Evolutionary conservation across 2,797 vertebrate genomes (phyloP).

Genomic region (Hozukius guyotensis): DNA sequence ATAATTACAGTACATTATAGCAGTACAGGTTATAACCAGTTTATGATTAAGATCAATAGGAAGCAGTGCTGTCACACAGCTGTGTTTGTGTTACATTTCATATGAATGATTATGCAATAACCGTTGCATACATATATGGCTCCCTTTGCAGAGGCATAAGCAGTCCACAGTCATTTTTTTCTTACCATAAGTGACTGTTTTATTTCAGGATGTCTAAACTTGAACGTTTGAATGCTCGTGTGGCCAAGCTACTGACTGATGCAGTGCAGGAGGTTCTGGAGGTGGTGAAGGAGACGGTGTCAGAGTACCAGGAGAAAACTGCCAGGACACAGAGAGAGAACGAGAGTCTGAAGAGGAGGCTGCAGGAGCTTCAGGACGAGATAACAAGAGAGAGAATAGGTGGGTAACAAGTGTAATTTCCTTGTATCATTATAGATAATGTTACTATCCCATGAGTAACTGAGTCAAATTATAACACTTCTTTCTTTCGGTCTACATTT

Average conservation of each 20-base stretch:
- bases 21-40: background rate
- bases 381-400: conserved; percentile 58
- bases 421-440: background rate
- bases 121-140: background rate
- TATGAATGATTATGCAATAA: background rate
- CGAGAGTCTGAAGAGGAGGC: conserved; percentile 70
- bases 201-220: conserved; percentile 79
- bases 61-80: background rate
- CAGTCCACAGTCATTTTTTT: background rate
- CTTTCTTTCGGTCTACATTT: background rate
- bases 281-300: conserved; percentile 79
- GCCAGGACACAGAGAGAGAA: conserved; percentile 80
- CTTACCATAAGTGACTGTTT: background rate
- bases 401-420: conserved; percentile 38
- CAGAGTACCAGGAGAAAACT: conserved; percentile 80
- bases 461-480: background rate
- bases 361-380: conserved; percentile 75
- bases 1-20: background rate
- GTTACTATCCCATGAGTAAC: background rate
- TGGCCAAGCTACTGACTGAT: conserved; percentile 74
- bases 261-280: conserved; percentile 79
- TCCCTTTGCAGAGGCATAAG: background rate
- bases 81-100: background rate
- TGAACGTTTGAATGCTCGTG: conserved; percentile 75
- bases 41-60: background rate